Evolutionary conservation across 1,140 invertebrate species (phyloP).

Genomic region (Hesperophylax magnus): DNA sequence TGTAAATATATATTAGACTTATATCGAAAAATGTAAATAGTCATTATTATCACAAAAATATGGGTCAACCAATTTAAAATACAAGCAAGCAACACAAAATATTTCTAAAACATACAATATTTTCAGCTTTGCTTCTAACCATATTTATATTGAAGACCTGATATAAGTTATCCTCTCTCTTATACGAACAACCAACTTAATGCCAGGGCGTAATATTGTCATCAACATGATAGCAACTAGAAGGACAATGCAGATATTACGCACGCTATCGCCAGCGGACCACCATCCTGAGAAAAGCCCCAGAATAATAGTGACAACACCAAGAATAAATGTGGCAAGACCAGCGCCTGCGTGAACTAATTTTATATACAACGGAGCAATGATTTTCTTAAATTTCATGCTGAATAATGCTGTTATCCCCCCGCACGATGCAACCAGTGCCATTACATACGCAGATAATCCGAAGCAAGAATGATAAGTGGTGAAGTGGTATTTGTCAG

Average conservation of each 20-base stretch:
- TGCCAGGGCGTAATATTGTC: slow-evolving; percentile 64
- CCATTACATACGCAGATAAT: slow-evolving; percentile 64
- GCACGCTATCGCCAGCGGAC: slow-evolving; percentile 62
- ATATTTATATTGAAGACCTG: slow-evolving; percentile 41
- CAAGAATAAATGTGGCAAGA: slow-evolving; percentile 64
- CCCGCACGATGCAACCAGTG: slow-evolving; percentile 62
- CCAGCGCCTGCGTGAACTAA: slow-evolving; percentile 65
- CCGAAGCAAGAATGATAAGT: slow-evolving; percentile 67
- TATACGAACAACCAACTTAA: slow-evolving; percentile 67
- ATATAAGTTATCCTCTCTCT: slow-evolving; percentile 62
- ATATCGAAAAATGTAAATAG: too few relatives aligned
- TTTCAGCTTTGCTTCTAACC: neutral
- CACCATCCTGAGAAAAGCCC: slow-evolving; percentile 66
- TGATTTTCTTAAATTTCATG: slow-evolving; percentile 64
- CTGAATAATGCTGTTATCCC: slow-evolving; percentile 65
- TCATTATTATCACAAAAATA: too few relatives aligned
- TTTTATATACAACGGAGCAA: slow-evolving; percentile 67
- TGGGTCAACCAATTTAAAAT: too few relatives aligned
- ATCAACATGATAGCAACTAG: slow-evolving; percentile 64
- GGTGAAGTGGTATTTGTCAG: slow-evolving; percentile 63
- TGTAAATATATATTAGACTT: too few relatives aligned
- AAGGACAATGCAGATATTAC: slow-evolving; percentile 60
- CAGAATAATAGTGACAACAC: slow-evolving; percentile 64
- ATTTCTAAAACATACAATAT: too few relatives aligned
- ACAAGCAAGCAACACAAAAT: too few relatives aligned